Percentiles rank a stretch among this genome's conserved stretches.
These are phyloP conservation scores for Miniopterus natalensis DNA, from an alignment of 2,113 vertebrate species.

Conservation along the genomic window DNA sequence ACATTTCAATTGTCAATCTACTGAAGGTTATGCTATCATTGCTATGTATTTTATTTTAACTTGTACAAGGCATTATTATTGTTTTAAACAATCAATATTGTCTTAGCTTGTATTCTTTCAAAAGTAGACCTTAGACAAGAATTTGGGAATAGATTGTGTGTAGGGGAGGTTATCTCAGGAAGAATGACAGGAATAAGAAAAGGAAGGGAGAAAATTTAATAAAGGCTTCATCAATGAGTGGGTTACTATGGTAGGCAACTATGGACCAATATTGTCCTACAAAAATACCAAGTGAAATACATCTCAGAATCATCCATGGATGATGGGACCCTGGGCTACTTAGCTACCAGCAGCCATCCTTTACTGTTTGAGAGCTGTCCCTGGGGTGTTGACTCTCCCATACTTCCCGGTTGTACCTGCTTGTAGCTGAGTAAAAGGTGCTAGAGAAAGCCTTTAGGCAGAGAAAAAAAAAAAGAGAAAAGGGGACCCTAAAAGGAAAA, in stretches of 20 bases:
- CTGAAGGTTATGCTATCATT: background rate
- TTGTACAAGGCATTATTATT: background rate
- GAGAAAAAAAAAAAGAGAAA: background rate
- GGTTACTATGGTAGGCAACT: background rate
- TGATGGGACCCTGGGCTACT: background rate
- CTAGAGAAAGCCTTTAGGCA: background rate
- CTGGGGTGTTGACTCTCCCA: background rate
- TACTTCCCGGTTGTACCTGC: background rate
- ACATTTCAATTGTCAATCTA: conserved; percentile 3
- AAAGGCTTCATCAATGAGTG: background rate
- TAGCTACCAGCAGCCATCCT: background rate
- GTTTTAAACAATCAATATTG: background rate
- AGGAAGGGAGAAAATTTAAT: background rate
- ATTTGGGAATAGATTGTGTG: background rate
- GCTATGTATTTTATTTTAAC: background rate
- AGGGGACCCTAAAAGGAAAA: background rate
- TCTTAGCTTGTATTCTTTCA: conserved; percentile 14
- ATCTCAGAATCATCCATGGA: background rate
- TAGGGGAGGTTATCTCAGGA: background rate
- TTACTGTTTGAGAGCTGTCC: background rate
- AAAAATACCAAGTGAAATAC: background rate
- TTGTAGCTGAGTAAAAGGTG: background rate
- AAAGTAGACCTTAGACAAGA: background rate
- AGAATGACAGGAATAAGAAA: background rate
- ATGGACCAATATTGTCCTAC: background rate